Conservation (phyloP, 2,113 vertebrate species). For the Planiliza haematocheilus region DNA sequence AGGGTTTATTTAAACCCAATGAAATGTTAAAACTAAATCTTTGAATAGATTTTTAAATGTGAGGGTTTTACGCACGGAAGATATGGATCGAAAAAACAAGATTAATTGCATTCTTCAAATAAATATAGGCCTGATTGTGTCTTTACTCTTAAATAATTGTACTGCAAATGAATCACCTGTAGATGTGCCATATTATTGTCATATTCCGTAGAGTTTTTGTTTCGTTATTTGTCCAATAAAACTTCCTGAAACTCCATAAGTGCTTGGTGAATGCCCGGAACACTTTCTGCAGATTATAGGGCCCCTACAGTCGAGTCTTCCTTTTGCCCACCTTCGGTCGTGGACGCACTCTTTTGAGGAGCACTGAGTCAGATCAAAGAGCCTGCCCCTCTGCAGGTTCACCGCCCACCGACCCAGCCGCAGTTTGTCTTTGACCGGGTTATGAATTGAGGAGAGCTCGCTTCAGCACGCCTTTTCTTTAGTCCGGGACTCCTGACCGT, state of each 20-base stretch:
- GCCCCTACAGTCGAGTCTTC: neutral
- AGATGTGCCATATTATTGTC: neutral
- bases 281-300: slow-evolving; percentile 8
- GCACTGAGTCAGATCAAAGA: slow-evolving; percentile 66
- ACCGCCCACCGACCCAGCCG: slow-evolving; percentile 49
- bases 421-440: slow-evolving; percentile 58
- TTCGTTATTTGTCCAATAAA: neutral
- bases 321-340: neutral
- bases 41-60: too few species aligned
- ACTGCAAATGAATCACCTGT: too few species aligned
- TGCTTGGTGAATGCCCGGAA: slow-evolving; percentile 6
- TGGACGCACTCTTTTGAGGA: slow-evolving; percentile 41
- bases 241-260: neutral
- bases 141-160: too few species aligned
- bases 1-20: too few species aligned
- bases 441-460: slow-evolving; percentile 64
- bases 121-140: too few species aligned
- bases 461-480: slow-evolving; percentile 70
- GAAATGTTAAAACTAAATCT: too few species aligned
- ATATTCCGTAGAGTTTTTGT: neutral
- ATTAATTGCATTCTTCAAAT: too few species aligned
- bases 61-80: neutral
- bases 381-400: slow-evolving; percentile 46
- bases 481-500: slow-evolving; percentile 21
- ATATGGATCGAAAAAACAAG: neutral